phyloP scores from a whole-genome alignment of 2,113 vertebrate species.

The Alosa alosa region DNA sequence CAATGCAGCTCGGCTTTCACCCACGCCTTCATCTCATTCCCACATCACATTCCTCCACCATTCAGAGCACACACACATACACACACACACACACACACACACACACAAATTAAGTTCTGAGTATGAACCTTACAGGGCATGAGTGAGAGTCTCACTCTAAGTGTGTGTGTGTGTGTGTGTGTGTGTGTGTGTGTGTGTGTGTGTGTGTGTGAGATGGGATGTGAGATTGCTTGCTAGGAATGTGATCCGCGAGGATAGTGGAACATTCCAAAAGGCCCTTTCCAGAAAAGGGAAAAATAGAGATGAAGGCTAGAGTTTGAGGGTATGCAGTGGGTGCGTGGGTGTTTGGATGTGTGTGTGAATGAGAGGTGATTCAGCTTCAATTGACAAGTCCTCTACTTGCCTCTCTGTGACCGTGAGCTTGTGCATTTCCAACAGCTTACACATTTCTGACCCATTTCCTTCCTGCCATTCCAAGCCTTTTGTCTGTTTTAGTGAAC shows the following conservation, averaged over 20 bases:
- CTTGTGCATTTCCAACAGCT: neutral
- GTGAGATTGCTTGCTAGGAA: neutral
- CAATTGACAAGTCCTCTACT: neutral
- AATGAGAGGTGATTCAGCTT: slow-evolving; percentile 4
- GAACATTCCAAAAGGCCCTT: slow-evolving; percentile 3
- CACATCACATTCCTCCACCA: slow-evolving; percentile 2
- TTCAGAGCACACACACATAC: neutral
- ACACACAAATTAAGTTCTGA: neutral
- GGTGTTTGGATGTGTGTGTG: neutral
- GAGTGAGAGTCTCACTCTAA: neutral
- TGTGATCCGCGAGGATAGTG: slow-evolving; percentile 6
- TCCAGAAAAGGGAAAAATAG: slow-evolving; percentile 11
- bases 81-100: neutral
- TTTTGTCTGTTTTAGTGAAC: neutral
- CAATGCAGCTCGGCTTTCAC: neutral
- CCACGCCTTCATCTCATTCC: neutral
- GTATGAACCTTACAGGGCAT: neutral
- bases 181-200: neutral
- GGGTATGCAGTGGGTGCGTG: neutral
- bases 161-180: no score
- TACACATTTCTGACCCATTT: neutral
- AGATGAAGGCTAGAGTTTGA: neutral
- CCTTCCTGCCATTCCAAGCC: neutral
- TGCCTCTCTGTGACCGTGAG: neutral
- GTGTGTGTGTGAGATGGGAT: neutral